phyloP scores from a whole-genome alignment of 1,140 invertebrate genomes.

The Drosophila takahashii region DNA sequence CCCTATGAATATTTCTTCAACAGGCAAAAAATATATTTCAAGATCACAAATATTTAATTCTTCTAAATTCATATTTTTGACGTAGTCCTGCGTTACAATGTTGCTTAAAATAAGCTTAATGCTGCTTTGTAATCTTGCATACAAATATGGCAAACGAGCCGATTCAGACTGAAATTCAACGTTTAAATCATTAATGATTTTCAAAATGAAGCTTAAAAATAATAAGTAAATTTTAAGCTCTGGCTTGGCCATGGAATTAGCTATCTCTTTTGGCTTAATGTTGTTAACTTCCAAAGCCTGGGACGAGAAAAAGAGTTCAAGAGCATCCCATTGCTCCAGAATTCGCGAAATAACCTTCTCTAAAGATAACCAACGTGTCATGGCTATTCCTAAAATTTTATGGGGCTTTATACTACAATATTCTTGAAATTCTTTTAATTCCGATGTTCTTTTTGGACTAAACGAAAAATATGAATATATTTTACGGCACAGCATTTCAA shows the following conservation, averaged over 20 bases:
- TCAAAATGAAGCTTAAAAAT: neutral
- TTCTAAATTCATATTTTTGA: neutral
- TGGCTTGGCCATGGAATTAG: neutral
- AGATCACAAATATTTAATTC: neutral
- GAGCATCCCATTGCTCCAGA: neutral
- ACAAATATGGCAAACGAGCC: neutral
- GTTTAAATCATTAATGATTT: neutral
- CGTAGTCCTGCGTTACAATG: no score
- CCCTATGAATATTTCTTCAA: neutral
- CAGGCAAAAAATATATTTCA: neutral
- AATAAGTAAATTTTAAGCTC: neutral
- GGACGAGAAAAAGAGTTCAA: neutral
- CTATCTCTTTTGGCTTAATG: neutral
- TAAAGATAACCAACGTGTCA: constrained; percentile 1
- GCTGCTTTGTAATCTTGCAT: no score
- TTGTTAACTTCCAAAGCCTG: neutral
- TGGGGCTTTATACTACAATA: neutral
- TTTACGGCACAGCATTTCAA: no score
- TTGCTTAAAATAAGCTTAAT: no score
- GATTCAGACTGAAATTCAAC: neutral
- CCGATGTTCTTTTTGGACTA: neutral
- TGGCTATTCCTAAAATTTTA: neutral
- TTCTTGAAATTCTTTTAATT: constrained; percentile 1
- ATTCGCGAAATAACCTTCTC: constrained; percentile 1
- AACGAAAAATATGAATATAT: no score